Conservation (phyloP, 2,113 vertebrate species). For the Peromyscus maniculatus region DNA sequence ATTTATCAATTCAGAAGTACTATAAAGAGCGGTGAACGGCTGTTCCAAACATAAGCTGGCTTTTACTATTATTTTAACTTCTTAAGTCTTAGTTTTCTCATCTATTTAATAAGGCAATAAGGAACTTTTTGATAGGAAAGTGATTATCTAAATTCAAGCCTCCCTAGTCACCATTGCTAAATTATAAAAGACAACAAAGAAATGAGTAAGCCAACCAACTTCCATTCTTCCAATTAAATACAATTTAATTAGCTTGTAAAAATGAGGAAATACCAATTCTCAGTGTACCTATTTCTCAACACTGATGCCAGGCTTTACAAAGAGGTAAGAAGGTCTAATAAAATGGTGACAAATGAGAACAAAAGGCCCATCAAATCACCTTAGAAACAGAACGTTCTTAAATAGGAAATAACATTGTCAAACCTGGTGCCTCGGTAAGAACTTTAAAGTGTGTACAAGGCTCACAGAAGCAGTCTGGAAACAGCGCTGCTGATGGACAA, state of each 20-base stretch:
- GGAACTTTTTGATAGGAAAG: background rate
- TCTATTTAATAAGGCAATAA: background rate
- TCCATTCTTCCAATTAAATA: background rate
- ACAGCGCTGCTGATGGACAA: background rate
- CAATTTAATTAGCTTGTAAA: background rate
- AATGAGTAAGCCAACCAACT: background rate
- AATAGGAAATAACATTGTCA: background rate
- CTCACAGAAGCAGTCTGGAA: background rate
- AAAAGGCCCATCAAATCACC: background rate
- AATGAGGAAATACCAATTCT: background rate
- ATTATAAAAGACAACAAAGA: background rate
- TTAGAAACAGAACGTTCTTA: background rate
- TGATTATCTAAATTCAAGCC: background rate
- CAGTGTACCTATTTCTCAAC: background rate
- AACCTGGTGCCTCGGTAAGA: background rate
- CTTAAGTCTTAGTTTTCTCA: background rate
- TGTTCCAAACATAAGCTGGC: background rate
- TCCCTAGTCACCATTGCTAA: background rate
- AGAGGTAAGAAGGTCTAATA: background rate
- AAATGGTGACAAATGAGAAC: background rate
- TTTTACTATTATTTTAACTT: background rate
- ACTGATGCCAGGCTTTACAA: background rate
- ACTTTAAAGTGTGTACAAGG: background rate
- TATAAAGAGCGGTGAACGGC: background rate
- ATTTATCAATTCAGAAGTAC: slow-evolving; percentile 17